Percentiles rank a stretch among this genome's conserved stretches.
phyloP scores from a whole-genome alignment of 2,888 invertebrate species.

The Dryocosmus kuriphilus region DNA sequence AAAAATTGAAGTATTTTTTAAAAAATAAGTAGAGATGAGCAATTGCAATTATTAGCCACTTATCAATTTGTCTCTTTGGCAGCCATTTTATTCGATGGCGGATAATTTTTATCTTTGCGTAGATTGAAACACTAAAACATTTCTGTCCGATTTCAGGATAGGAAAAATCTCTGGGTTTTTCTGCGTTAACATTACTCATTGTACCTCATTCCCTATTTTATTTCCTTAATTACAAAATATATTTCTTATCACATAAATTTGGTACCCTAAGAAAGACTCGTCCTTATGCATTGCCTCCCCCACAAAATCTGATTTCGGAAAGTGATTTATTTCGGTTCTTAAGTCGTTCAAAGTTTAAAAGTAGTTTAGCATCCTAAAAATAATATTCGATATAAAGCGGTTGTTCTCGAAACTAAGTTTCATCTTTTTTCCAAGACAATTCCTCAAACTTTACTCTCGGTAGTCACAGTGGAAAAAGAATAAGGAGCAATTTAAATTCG shows the following conservation, averaged over 20 bases:
- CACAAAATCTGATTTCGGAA: constrained; percentile 5
- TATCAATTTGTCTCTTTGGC: too few relatives aligned
- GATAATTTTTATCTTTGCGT: too few relatives aligned
- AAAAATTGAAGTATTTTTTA: too few relatives aligned
- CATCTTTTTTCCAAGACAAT: background rate
- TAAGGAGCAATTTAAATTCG: constrained; percentile 31
- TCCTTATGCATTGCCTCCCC: background rate
- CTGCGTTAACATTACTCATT: too few relatives aligned
- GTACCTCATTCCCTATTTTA: too few relatives aligned
- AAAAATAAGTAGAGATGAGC: too few relatives aligned
- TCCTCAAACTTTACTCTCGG: constrained; percentile 14
- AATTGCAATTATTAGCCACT: too few relatives aligned
- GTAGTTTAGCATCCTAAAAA: constrained; percentile 51
- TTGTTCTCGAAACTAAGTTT: constrained; percentile 1
- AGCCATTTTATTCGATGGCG: too few relatives aligned
- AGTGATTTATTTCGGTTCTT: constrained; percentile 10
- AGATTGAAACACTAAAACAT: too few relatives aligned
- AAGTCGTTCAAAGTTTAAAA: constrained; percentile 53
- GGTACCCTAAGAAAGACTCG: background rate
- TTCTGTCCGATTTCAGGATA: too few relatives aligned
- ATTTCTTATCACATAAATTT: background rate
- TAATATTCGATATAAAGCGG: constrained; percentile 39
- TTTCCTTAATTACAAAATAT: background rate
- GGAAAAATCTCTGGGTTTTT: too few relatives aligned
- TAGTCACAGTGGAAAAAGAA: background rate